Evolutionary conservation across 2,888 invertebrate genomes (phyloP).

Genomic region (Cancer borealis): DNA sequence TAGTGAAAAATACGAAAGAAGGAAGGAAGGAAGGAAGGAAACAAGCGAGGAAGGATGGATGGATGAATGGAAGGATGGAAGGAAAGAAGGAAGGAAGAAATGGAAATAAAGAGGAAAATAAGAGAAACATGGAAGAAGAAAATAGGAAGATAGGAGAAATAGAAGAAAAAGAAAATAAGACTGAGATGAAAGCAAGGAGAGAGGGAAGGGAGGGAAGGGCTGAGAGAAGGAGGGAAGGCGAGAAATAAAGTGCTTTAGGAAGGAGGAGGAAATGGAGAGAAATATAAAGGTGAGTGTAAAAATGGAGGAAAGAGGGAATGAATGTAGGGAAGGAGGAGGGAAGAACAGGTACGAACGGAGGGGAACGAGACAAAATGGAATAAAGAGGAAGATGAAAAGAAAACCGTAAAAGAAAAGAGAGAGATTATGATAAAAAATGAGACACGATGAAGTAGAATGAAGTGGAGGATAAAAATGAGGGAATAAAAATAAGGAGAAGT

Average conservation of each 20-base stretch:
- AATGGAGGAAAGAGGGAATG: conserved; percentile 12
- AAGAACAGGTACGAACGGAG: background rate
- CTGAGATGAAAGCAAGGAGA: background rate
- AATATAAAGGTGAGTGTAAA: conserved; percentile 9
- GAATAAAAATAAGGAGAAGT: background rate
- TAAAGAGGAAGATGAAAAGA: conserved; percentile 1
- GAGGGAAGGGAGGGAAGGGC: too few relatives aligned
- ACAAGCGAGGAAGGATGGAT: background rate
- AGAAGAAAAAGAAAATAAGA: background rate
- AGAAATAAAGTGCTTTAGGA: background rate
- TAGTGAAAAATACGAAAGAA: background rate
- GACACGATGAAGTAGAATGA: background rate
- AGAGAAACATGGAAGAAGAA: background rate
- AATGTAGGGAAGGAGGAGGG: conserved; percentile 11
- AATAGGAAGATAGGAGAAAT: background rate
- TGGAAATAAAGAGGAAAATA: background rate
- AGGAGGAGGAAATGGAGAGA: background rate
- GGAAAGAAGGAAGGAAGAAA: background rate
- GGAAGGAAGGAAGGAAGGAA: background rate
- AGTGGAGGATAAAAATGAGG: conserved; percentile 10
- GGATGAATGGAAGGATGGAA: background rate
- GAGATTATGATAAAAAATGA: conserved; percentile 20
- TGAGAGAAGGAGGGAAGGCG: background rate
- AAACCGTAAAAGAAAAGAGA: background rate
- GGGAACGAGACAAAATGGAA: conserved; percentile 1